A percentile compares a stretch with the other conserved stretches of the same genome.
Conservation (phyloP, 2,797 vertebrate genomes). For the Podargus strigoides region DNA sequence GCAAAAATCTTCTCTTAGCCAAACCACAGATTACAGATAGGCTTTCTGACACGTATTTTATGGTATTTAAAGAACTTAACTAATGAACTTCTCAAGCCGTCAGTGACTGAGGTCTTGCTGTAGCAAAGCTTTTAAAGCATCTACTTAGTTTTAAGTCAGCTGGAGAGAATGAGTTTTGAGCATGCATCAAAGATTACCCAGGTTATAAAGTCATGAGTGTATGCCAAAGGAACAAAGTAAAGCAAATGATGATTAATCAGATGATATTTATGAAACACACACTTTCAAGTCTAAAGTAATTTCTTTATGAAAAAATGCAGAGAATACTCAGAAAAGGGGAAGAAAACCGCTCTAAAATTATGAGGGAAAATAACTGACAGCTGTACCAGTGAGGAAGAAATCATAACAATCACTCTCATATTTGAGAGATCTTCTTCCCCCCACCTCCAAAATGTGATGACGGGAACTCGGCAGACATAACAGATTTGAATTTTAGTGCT, state of each 20-base stretch:
- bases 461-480: not conserved
- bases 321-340: not conserved
- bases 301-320: not conserved
- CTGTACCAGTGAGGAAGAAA: not conserved
- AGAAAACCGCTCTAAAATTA: not conserved
- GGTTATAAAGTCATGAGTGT: not conserved
- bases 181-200: not conserved
- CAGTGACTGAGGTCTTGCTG: not conserved
- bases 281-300: not conserved
- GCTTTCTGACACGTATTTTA: slow-evolving; percentile 10
- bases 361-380: not conserved
- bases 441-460: not conserved
- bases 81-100: not conserved
- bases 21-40: not conserved
- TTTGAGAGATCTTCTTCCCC: not conserved
- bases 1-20: not conserved
- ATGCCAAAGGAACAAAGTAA: not conserved
- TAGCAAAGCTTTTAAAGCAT: slow-evolving; percentile 21
- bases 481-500: not conserved
- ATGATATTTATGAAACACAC: slow-evolving; percentile 5
- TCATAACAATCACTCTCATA: not conserved
- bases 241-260: slow-evolving; percentile 23
- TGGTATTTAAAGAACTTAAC: slow-evolving; percentile 18
- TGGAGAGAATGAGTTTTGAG: not conserved
- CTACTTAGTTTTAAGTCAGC: not conserved